Evolutionary conservation across 2,797 vertebrate species (phyloP), one percentile per base, ranked within the genome.

Genomic region (Cynodonichthys magdalenae): DNA sequence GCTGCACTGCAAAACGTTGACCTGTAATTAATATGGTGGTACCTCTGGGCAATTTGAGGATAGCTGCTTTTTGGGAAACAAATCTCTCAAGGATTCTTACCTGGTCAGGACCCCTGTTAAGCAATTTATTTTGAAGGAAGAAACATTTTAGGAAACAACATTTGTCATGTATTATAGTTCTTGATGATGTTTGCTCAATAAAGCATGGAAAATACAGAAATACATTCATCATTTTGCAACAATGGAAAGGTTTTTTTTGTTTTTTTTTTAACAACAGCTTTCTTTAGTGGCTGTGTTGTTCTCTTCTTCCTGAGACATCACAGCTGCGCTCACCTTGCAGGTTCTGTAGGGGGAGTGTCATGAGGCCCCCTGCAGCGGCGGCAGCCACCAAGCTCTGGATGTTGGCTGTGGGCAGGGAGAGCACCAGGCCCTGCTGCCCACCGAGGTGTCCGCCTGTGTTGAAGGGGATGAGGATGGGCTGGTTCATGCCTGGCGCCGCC

Each of bases 331-430:
- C 94, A 98, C 98, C 97, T 99, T 99, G 98, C 93, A 99, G 91
- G 94, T 98, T 99, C 94, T 98, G 98, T 89, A 99, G 94, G 74
- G 98, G 98, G 86, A 99, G 95, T 19, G 97, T 97, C 96, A 99
- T 99, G 78, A 99, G 96, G 89, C 98, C 97, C 90, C 96, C 97
- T 28, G 97, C 97, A 81, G 98, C 96, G 79, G 98, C 98, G 28
- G 98, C 97, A 75, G 98, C 98, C 93, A 99, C 97, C 93, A 99
- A 94, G 70, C 96, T 95, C 94, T 99, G 98, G 86, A 99, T 95
- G 92, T 98, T 99, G 7, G 97, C 95, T 0, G 98, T 95, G 59
- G 98, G 98, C 59, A 99, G 93, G 52, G 97, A 98, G 59, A 99
- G 95, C 70, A 99, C 97, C n/a, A 99, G 93, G 79, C 98, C 97